These are phyloP conservation scores for Acromyrmex echinatior DNA, from an alignment of 1,140 invertebrate species.

Conservation along the genomic window DNA sequence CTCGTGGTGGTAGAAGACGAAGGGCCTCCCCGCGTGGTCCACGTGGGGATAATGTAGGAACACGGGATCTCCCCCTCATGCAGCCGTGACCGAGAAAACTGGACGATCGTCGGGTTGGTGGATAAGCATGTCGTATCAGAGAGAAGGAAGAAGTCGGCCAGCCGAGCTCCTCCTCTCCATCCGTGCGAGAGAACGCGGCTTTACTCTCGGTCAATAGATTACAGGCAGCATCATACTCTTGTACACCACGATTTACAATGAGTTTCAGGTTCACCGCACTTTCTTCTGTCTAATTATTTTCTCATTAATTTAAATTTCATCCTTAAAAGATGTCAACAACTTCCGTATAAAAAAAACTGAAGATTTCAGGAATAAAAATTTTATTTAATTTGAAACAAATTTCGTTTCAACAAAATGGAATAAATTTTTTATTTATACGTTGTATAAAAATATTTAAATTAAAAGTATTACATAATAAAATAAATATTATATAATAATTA, in stretches of 20 bases:
- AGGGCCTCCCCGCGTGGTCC: conserved; percentile 49
- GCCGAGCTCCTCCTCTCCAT: conserved; percentile 58
- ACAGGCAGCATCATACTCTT: conserved; percentile 40
- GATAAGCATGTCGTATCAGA: conserved; percentile 69
- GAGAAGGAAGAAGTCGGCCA: conserved; percentile 79
- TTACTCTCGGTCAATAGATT: conserved; percentile 54
- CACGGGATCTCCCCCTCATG: conserved; percentile 64
- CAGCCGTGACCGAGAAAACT: conserved; percentile 80
- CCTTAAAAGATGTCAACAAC: background rate
- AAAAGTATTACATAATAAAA: too few relatives aligned
- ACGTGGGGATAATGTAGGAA: conserved; percentile 78
- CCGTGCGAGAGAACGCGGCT: conserved; percentile 40
- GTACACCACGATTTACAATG: background rate
- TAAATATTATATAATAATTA: too few relatives aligned
- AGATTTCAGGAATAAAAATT: background rate
- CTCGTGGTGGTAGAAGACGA: conserved; percentile 62
- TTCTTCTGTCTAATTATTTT: conserved; percentile 9
- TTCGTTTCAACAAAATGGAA: background rate
- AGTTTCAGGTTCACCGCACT: conserved; percentile 14
- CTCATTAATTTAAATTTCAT: background rate
- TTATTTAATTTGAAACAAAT: background rate
- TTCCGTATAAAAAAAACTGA: background rate
- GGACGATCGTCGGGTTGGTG: conserved; percentile 58
- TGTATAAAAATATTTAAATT: background rate
- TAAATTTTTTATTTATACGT: background rate